Percentiles rank a stretch among this genome's conserved stretches.
These are phyloP conservation scores for Phrynosoma platyrhinos DNA, from an alignment of 2,113 vertebrate genomes.

Conservation along the genomic window DNA sequence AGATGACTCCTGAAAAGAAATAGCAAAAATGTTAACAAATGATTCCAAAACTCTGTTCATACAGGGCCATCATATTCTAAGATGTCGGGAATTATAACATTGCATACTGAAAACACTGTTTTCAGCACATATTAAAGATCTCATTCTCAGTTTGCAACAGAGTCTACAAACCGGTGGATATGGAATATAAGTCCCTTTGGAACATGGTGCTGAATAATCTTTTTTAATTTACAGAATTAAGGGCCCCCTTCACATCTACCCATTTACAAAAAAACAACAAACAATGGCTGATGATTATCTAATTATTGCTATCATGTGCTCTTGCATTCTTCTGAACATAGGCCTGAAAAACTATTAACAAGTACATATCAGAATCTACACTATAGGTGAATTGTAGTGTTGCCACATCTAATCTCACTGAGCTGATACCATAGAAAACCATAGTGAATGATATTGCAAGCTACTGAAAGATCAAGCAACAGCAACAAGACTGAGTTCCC, in stretches of 20 bases:
- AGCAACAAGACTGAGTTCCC: too few species aligned
- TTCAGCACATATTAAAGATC: constrained; percentile 14
- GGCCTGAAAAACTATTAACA: constrained; percentile 8
- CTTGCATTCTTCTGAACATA: constrained; percentile 1
- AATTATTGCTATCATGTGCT: constrained; percentile 22
- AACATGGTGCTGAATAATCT: not conserved
- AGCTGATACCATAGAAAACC: too few species aligned
- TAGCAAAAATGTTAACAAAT: constrained; percentile 27
- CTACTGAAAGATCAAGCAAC: too few species aligned
- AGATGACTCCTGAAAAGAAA: constrained; percentile 33
- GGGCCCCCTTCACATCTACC: not conserved
- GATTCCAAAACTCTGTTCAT: not conserved
- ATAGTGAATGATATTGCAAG: too few species aligned
- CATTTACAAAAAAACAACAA: constrained; percentile 6
- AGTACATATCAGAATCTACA: not conserved
- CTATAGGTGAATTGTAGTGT: too few species aligned
- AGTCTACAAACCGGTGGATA: constrained; percentile 48
- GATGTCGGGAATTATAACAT: not conserved
- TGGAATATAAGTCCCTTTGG: constrained; percentile 18
- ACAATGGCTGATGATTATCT: not conserved
- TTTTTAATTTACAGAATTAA: not conserved
- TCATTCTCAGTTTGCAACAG: not conserved
- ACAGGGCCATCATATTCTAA: constrained; percentile 25
- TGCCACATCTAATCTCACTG: too few species aligned
- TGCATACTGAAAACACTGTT: constrained; percentile 32